Conservation (phyloP, 92 coral and sea anemone genomes). For the Epizoanthus stellaris region DNA sequence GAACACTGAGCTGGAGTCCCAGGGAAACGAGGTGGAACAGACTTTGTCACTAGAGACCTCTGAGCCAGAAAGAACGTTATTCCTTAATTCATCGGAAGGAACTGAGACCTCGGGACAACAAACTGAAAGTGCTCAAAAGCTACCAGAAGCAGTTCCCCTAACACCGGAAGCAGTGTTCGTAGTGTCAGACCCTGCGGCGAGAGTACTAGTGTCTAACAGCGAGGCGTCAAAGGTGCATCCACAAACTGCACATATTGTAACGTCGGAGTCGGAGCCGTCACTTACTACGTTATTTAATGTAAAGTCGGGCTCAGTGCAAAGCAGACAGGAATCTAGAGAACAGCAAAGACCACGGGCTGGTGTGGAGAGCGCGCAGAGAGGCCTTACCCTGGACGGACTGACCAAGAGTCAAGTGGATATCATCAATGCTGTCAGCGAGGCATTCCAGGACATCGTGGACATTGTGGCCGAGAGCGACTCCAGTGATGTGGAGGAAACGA, state of each 20-base stretch:
- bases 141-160: not conserved
- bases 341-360: not conserved
- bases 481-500: slow-evolving; percentile 71
- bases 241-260: not conserved
- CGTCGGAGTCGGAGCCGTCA: not conserved
- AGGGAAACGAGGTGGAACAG: not conserved
- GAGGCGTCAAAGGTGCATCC: not conserved
- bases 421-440: slow-evolving; percentile 82
- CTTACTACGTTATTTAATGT: not conserved
- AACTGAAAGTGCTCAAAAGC: too few relatives aligned
- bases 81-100: too few relatives aligned
- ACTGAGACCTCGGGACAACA: too few relatives aligned
- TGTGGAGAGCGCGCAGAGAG: not conserved
- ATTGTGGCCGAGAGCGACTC: slow-evolving; percentile 57
- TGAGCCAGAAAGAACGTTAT: not conserved
- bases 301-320: not conserved
- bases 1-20: not conserved
- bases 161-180: not conserved
- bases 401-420: slow-evolving; percentile 79
- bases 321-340: not conserved
- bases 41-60: not conserved
- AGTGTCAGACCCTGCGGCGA: too few relatives aligned
- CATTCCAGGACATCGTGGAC: slow-evolving; percentile 77
- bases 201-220: too few relatives aligned
- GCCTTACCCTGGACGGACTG: slow-evolving; percentile 39